A percentile compares a stretch with the other conserved stretches of the same genome.
These are phyloP conservation scores for Nyctalus aviator DNA, from an alignment of 2,797 vertebrate species.

Conservation along the genomic window DNA sequence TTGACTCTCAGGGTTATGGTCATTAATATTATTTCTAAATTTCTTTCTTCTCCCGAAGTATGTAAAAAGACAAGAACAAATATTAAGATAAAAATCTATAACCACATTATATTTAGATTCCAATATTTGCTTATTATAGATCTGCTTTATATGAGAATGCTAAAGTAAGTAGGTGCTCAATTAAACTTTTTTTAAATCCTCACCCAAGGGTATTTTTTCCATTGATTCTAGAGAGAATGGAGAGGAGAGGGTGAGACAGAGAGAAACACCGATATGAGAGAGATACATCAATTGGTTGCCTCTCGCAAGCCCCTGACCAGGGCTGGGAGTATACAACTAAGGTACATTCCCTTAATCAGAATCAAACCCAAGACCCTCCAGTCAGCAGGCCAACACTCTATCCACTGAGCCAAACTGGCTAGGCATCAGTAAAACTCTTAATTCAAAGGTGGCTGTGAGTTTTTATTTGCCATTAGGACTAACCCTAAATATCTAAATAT, in stretches of 20 bases:
- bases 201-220: too few species aligned
- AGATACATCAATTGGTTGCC: too few species aligned
- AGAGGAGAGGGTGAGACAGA: too few species aligned
- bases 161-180: not conserved
- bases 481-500: not conserved
- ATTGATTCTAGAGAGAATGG: too few species aligned
- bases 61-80: not conserved
- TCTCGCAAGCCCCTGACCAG: too few species aligned
- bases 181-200: not conserved
- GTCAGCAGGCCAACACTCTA: too few species aligned
- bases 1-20: not conserved
- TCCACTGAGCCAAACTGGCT: too few species aligned
- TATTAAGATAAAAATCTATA: constrained; percentile 17
- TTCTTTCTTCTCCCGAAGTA: constrained; percentile 4
- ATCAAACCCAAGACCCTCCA: too few species aligned
- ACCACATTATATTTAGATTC: not conserved
- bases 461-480: not conserved
- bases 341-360: too few species aligned
- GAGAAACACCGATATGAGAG: too few species aligned
- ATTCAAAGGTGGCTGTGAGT: not conserved
- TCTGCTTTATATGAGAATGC: not conserved
- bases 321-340: too few species aligned
- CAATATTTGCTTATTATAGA: not conserved
- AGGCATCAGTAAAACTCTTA: not conserved
- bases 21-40: not conserved